Evolutionary conservation across 2,888 invertebrate species (phyloP).

Genomic region (Unio delphinus): DNA sequence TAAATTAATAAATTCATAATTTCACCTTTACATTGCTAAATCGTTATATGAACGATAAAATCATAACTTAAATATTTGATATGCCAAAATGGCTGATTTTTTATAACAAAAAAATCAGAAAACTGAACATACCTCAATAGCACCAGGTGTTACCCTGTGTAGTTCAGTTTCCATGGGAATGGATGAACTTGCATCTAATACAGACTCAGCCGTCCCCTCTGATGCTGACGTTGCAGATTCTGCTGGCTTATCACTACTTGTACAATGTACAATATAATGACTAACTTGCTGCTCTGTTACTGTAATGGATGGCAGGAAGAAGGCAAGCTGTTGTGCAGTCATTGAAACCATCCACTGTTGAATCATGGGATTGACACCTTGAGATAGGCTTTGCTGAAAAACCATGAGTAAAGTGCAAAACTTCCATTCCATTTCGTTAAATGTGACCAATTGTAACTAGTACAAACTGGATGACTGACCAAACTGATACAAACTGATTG

Average conservation of each 20-base stretch:
- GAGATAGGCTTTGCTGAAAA: slow-evolving; percentile 65
- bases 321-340: slow-evolving; percentile 52
- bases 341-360: slow-evolving; percentile 70
- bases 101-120: too few relatives aligned
- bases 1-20: too few relatives aligned
- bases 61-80: too few relatives aligned
- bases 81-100: too few relatives aligned
- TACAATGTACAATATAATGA: slow-evolving; percentile 41
- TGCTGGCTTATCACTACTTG: background rate
- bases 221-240: slow-evolving; percentile 5
- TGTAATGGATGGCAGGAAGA: slow-evolving; percentile 49
- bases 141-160: slow-evolving; percentile 29
- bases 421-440: too few relatives aligned
- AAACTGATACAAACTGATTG: too few relatives aligned
- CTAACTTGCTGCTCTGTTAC: slow-evolving; percentile 50
- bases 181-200: too few relatives aligned
- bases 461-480: too few relatives aligned
- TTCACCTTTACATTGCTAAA: too few relatives aligned
- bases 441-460: too few relatives aligned
- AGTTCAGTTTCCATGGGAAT: slow-evolving; percentile 42
- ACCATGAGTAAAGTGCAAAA: background rate
- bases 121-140: slow-evolving; percentile 24
- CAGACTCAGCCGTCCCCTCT: background rate
- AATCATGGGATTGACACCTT: slow-evolving; percentile 69
- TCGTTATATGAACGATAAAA: too few relatives aligned